Evolutionary conservation across 1,140 invertebrate genomes (phyloP).

Genomic region (Archivesica marissinica): DNA sequence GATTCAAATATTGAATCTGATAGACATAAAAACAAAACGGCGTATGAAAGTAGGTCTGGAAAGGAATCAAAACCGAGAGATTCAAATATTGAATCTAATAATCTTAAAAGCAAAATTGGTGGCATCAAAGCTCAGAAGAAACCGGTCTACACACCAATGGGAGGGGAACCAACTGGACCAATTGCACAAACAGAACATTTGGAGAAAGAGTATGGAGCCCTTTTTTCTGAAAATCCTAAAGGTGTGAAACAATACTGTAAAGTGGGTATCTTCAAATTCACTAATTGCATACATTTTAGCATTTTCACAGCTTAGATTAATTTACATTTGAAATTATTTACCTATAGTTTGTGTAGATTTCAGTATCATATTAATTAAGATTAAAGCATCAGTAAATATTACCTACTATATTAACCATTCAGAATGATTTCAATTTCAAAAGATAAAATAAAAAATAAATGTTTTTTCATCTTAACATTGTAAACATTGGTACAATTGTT

Average conservation of each 20-base stretch:
- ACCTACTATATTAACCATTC: not conserved
- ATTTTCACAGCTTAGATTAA: not conserved
- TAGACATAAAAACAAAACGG: not conserved
- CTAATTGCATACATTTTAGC: not conserved
- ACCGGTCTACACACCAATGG: slow-evolving; percentile 10
- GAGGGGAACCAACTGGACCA: slow-evolving; percentile 21
- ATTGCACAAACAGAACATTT: not conserved
- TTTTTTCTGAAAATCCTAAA: slow-evolving; percentile 10
- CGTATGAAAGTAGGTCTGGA: too few species aligned
- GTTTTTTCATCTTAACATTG: too few species aligned
- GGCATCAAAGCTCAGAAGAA: not conserved
- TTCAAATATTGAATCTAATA: not conserved
- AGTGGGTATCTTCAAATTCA: not conserved
- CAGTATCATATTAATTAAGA: not conserved
- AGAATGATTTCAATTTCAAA: too few species aligned
- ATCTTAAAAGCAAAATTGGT: not conserved
- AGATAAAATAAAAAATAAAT: too few species aligned
- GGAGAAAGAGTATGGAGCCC: slow-evolving; percentile 2
- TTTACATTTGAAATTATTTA: not conserved
- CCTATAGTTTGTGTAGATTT: not conserved
- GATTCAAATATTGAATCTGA: not conserved
- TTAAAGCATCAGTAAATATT: not conserved
- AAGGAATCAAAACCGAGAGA: not conserved
- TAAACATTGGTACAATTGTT: too few species aligned
- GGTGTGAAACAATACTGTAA: slow-evolving; percentile 15